phyloP scores from a whole-genome alignment of 2,113 vertebrate genomes.

The Spheniscus mendiculus region DNA sequence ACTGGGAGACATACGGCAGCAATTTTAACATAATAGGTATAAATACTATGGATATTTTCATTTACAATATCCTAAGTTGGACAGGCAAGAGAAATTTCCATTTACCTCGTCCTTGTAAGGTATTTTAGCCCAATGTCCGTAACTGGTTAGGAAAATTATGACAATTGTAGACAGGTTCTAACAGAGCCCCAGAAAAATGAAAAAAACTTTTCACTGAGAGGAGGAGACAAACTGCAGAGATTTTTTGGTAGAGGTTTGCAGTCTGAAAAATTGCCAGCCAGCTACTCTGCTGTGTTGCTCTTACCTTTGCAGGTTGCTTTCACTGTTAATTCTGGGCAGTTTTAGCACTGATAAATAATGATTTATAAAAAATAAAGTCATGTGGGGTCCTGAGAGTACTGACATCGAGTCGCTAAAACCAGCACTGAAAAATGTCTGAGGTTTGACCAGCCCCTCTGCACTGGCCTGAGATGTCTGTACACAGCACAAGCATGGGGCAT shows the following conservation, averaged over 20 bases:
- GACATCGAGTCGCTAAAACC: background rate
- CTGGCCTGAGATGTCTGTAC: background rate
- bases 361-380: background rate
- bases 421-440: background rate
- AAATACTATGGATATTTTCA: background rate
- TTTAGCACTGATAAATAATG: background rate
- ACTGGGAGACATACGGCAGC: background rate
- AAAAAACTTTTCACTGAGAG: background rate
- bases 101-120: background rate
- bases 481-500: background rate
- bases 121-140: background rate
- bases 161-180: background rate
- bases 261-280: background rate
- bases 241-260: background rate
- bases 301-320: background rate
- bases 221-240: background rate
- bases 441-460: background rate
- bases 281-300: background rate
- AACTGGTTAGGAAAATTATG: background rate
- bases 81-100: background rate
- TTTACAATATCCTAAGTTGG: background rate
- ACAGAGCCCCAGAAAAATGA: background rate
- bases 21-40: background rate
- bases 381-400: background rate
- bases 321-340: background rate